Evolutionary conservation across 30 jellyfish, hydroid and myxozoan genomes (phyloP).

Genomic region (Chironex yamaguchii): DNA sequence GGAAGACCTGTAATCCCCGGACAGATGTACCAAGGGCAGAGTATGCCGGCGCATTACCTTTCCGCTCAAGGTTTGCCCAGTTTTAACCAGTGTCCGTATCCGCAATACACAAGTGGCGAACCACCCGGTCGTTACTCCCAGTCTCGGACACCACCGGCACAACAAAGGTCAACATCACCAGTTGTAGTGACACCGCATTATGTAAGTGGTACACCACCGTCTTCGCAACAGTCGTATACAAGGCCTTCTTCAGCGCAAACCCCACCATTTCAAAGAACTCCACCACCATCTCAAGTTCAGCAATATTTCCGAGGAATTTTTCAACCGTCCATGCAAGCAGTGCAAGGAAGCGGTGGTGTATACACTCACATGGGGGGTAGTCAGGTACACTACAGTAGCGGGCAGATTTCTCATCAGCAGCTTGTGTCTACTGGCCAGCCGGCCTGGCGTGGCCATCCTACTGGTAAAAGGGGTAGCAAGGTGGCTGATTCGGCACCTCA

Average conservation of each 20-base stretch:
- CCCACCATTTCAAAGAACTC: slow-evolving; percentile 74
- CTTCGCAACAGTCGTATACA: slow-evolving; percentile 43
- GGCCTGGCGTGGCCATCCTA: not conserved
- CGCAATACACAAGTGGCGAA: slow-evolving; percentile 64
- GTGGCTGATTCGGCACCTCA: not conserved
- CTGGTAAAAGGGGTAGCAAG: not conserved
- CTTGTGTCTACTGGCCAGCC: not conserved
- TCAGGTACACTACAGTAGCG: not conserved
- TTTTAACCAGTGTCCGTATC: slow-evolving; percentile 39
- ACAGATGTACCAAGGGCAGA: slow-evolving; percentile 66
- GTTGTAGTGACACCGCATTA: slow-evolving; percentile 63
- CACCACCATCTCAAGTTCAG: slow-evolving; percentile 55
- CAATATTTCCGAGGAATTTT: not conserved
- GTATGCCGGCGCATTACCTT: slow-evolving; percentile 66
- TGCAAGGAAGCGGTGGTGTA: not conserved
- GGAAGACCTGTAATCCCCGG: slow-evolving; percentile 68
- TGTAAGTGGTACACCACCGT: slow-evolving; percentile 55
- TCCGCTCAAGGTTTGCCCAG: slow-evolving; percentile 67
- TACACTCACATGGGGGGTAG: not conserved
- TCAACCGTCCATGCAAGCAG: slow-evolving; percentile 39
- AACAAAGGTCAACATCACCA: slow-evolving; percentile 75
- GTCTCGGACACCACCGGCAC: slow-evolving; percentile 79
- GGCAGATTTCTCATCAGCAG: not conserved
- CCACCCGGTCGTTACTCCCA: slow-evolving; percentile 63
- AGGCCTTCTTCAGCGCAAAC: slow-evolving; percentile 76